These are phyloP conservation scores for Spialia ferax DNA, from an alignment of 2,888 invertebrate species.

Conservation along the genomic window DNA sequence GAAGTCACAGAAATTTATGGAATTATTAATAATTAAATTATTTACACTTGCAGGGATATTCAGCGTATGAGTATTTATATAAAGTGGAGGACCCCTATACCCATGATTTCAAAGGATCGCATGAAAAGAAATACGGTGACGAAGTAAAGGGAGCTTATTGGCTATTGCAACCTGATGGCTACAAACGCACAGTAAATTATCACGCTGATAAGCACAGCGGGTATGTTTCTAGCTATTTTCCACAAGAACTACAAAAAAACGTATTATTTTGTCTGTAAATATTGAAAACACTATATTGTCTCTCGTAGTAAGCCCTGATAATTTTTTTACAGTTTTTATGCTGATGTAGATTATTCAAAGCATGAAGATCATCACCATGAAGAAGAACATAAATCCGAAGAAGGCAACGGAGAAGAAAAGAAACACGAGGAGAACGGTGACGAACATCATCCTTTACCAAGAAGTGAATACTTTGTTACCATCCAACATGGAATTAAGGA, in stretches of 20 bases:
- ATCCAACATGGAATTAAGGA: slow-evolving; percentile 24
- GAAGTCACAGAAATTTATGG: neutral
- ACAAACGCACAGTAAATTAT: slow-evolving; percentile 81
- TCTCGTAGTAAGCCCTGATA: neutral
- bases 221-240: slow-evolving; percentile 52
- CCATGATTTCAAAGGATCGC: slow-evolving; percentile 83
- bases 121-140: slow-evolving; percentile 80
- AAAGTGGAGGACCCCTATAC: slow-evolving; percentile 84
- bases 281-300: neutral
- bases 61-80: slow-evolving; percentile 23
- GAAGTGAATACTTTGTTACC: slow-evolving; percentile 25
- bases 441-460: neutral
- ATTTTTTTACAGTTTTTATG: slow-evolving; percentile 50
- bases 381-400: slow-evolving; percentile 36
- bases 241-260: neutral
- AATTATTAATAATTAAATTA: neutral
- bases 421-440: slow-evolving; percentile 22
- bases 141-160: slow-evolving; percentile 83
- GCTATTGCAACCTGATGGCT: slow-evolving; percentile 83
- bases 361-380: slow-evolving; percentile 38
- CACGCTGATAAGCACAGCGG: slow-evolving; percentile 82
- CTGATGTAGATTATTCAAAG: slow-evolving; percentile 49
- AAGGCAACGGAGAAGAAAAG: slow-evolving; percentile 25
- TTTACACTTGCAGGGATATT: slow-evolving; percentile 60
- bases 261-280: no score